These are phyloP conservation scores for Plestiodon gilberti DNA, from an alignment of 2,113 vertebrate species.

Conservation along the genomic window DNA sequence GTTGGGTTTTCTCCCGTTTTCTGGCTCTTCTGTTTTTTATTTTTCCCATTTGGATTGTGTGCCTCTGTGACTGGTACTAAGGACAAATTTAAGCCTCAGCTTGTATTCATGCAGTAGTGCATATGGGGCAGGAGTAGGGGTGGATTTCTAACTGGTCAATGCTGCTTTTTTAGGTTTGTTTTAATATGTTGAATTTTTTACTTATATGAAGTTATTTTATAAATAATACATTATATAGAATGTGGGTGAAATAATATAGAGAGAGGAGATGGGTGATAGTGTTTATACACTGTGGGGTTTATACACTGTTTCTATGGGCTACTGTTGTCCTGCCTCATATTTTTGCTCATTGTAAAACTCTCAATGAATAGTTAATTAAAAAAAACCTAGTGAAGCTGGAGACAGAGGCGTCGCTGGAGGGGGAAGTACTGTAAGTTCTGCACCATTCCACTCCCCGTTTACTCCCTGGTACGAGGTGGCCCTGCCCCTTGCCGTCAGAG, in stretches of 20 bases:
- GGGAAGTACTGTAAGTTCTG: too few species aligned
- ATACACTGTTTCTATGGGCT: not conserved
- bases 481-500: too few species aligned
- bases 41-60: not conserved
- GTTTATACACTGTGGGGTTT: too few species aligned
- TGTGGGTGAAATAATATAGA: not conserved
- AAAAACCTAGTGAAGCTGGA: not conserved
- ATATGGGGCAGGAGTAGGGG: not conserved
- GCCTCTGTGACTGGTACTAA: not conserved
- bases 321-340: not conserved
- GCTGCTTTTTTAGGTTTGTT: not conserved
- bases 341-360: not conserved
- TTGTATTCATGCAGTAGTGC: not conserved
- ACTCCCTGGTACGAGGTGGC: too few species aligned
- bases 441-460: too few species aligned
- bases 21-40: not conserved
- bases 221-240: not conserved
- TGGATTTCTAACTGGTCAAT: not conserved
- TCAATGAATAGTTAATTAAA: not conserved
- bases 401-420: too few species aligned
- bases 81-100: not conserved
- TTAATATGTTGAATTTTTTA: too few species aligned
- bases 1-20: not conserved
- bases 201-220: not conserved
- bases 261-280: too few species aligned